Evolutionary conservation across 2,888 invertebrate species (phyloP), one percentile per base, ranked within the genome.

Genomic region (Pycnomerus fuliginosus): DNA sequence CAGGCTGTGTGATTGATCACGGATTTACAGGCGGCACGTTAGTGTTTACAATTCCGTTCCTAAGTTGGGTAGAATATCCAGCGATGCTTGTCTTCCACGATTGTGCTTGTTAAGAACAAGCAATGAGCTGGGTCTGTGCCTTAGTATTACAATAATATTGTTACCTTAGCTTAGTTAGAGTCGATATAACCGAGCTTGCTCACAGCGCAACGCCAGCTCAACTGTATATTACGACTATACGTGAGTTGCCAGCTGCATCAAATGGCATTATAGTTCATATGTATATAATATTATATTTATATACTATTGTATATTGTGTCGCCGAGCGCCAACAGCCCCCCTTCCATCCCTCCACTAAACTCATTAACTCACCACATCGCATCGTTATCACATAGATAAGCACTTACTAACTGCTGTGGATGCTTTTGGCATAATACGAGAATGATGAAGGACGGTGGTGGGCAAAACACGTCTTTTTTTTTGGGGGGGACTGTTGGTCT

Each of bases 61-160:
- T 70, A 69, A 64, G 69, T 69, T 68, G 69, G 69, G 69, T 69
- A 69, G 68, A 67, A 66, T 67, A 70, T 69, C 69, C 70, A 71
- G 70, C 70, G 68, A 63, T 67, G 71, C 71, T 70, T 71, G 71
- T 71, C 70, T 71, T 72, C 71, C 71, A 70, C 69, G 61, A 65
- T 54, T 58, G 65, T 64, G 70, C 68, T 70, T 70, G 65, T 67
- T 56, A 58, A 62, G 53, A 62, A 69, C 68, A 69, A 71, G 71
- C 71, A 70, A 65, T 69, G 69, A 71, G 71, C 72, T 73, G 71
- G 71, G 69, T 72, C 69, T 69, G 73, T 73, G 73, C 73, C 73
- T 73, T 73, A 73, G 72, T 71, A 71, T 71, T 70, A 72, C 71
- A 72, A 73, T 73, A 73, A 73, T 71, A 70, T 69, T 70, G 67